These are phyloP conservation scores for Clarias pachynema DNA, from an alignment of 2,797 vertebrate genomes.

Conservation along the genomic window DNA sequence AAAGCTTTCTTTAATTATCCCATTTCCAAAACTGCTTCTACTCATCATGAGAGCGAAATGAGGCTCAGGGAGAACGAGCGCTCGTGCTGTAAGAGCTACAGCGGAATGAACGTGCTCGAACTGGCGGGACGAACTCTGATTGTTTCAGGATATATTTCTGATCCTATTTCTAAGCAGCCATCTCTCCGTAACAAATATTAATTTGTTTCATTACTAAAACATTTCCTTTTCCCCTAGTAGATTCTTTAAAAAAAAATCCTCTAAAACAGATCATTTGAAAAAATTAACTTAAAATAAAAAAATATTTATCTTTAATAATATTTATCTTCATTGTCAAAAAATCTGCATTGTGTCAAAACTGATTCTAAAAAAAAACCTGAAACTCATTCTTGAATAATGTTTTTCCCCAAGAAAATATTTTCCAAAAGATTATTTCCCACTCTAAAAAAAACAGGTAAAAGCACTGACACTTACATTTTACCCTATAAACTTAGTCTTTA, in stretches of 20 bases:
- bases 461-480: too few species aligned
- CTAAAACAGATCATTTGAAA: too few species aligned
- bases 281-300: too few species aligned
- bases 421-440: too few species aligned
- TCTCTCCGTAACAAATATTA: background rate
- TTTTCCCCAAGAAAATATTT: background rate
- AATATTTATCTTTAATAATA: too few species aligned
- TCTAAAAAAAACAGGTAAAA: too few species aligned
- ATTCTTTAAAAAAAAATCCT: too few species aligned
- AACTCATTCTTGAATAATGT: background rate
- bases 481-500: background rate
- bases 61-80: too few species aligned
- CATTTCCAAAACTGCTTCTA: background rate
- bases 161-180: background rate
- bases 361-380: background rate
- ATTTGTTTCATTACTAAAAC: background rate
- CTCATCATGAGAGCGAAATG: background rate
- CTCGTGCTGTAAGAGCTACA: background rate
- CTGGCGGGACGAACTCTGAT: background rate
- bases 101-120: background rate
- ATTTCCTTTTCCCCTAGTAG: too few species aligned
- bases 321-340: background rate
- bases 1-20: conserved; percentile 4
- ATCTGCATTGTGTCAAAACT: background rate
- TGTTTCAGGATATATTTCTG: background rate